These are phyloP conservation scores for Danio kyathit DNA, from an alignment of 2,797 vertebrate genomes.

Conservation along the genomic window DNA sequence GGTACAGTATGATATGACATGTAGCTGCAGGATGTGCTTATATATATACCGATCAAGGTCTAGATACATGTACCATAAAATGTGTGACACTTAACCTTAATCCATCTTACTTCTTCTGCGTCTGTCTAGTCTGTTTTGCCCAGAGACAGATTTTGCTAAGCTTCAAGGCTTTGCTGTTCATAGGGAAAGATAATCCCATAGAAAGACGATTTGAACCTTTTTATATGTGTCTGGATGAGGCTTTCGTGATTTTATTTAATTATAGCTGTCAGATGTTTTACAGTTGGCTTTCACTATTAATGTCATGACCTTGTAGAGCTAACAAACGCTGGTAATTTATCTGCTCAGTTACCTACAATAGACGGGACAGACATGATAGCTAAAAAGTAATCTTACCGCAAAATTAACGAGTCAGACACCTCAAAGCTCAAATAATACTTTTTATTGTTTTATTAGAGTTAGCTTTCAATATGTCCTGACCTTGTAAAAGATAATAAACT, in stretches of 20 bases:
- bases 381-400: background rate
- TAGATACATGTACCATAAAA: background rate
- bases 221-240: background rate
- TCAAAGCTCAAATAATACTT: no score
- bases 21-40: constrained; percentile 9
- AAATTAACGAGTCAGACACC: no score
- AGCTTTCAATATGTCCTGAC: no score
- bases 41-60: background rate
- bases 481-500: no score
- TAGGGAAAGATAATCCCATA: background rate
- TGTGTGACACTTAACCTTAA: constrained; percentile 2
- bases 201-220: background rate
- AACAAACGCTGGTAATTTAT: background rate
- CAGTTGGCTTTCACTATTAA: background rate
- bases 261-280: no score
- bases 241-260: background rate
- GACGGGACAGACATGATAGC: background rate
- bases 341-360: background rate
- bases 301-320: background rate
- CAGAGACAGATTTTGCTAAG: background rate
- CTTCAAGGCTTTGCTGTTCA: background rate
- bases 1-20: constrained; percentile 76
- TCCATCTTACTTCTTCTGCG: background rate
- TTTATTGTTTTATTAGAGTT: no score
- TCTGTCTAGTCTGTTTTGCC: background rate